Conservation (phyloP, 2,113 vertebrate species). For the Sardina pilchardus region DNA sequence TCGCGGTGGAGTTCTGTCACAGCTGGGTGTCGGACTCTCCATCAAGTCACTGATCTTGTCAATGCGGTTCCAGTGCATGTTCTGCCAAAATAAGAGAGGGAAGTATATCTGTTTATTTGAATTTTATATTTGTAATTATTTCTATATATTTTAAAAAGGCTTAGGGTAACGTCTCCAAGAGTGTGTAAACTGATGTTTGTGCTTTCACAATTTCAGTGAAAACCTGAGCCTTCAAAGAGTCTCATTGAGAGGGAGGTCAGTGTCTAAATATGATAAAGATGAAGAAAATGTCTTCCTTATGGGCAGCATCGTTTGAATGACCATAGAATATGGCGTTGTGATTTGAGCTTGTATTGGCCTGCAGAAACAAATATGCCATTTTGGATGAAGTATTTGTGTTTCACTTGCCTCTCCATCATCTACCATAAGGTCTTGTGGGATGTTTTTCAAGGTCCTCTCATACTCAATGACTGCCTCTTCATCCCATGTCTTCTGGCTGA, state of each 20-base stretch:
- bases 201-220: neutral
- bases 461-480: slow-evolving; percentile 40
- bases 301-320: too few relatives aligned
- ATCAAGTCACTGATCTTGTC: neutral
- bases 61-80: neutral
- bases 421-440: slow-evolving; percentile 42
- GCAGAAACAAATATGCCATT: neutral
- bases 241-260: neutral
- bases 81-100: neutral
- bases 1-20: neutral
- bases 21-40: neutral
- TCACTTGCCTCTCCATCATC: slow-evolving; percentile 44
- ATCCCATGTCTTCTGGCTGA: slow-evolving; percentile 29
- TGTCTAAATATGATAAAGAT: neutral
- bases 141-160: neutral
- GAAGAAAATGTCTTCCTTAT: neutral
- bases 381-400: neutral
- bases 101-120: neutral
- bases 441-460: slow-evolving; percentile 53
- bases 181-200: neutral
- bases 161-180: too few relatives aligned
- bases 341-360: neutral
- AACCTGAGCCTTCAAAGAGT: neutral
- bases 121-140: neutral
- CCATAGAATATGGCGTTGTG: too few relatives aligned